Conservation (phyloP, 64 coral and sea anemone species). For the Cladopsammia gracilis region DNA sequence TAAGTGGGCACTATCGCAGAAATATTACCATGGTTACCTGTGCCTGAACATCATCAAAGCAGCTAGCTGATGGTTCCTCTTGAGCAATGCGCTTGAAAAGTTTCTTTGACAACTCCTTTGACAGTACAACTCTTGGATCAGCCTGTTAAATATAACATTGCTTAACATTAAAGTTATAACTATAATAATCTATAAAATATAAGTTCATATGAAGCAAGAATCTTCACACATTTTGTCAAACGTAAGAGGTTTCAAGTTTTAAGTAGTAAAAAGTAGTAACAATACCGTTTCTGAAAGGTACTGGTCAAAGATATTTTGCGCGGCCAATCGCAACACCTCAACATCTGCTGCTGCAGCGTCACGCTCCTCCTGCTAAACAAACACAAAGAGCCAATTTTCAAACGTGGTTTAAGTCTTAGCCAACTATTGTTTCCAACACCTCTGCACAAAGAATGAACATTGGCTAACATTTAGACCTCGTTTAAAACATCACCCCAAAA, state of each 20-base stretch:
- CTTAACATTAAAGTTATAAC: no score
- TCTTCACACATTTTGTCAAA: no score
- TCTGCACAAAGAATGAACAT: no score
- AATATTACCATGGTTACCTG: conserved; percentile 49
- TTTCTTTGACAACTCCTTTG: conserved; percentile 91
- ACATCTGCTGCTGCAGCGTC: conserved; percentile 13
- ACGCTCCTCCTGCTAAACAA: neutral
- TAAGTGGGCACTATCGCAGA: no score
- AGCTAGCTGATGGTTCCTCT: conserved; percentile 81
- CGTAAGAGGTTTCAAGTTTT: no score
- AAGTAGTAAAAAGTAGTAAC: neutral
- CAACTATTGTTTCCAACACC: no score
- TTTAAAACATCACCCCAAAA: no score
- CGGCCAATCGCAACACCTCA: conserved; percentile 53
- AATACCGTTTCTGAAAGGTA: conserved; percentile 74
- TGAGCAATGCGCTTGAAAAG: conserved; percentile 72
- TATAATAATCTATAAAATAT: no score
- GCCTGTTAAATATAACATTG: conserved; percentile 49
- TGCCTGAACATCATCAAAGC: conserved; percentile 94
- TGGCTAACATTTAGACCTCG: no score
- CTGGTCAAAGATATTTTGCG: conserved; percentile 85
- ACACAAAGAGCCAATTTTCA: neutral
- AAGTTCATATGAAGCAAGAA: no score
- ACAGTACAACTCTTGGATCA: conserved; percentile 78
- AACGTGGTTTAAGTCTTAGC: neutral